Conservation (phyloP, 2,888 invertebrate species). For the Furcula furcula region DNA sequence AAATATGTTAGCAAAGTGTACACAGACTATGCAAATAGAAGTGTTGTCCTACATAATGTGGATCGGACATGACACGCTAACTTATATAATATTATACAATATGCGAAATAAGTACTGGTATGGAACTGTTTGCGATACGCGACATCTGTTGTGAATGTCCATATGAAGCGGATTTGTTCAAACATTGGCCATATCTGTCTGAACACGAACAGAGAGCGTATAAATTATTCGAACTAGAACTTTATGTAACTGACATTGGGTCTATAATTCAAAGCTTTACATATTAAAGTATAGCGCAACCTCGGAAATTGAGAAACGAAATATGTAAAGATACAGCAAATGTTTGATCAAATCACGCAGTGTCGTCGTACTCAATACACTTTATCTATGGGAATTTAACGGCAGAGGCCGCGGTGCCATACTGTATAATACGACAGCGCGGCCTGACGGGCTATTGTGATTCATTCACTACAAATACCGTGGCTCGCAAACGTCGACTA, state of each 20-base stretch:
- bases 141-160: constrained; percentile 15
- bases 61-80: constrained; percentile 60
- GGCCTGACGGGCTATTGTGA: too few relatives aligned
- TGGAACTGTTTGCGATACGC: constrained; percentile 30
- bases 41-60: constrained; percentile 37
- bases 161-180: not conserved
- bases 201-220: too few relatives aligned
- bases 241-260: too few relatives aligned
- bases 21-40: constrained; percentile 26
- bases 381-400: too few relatives aligned
- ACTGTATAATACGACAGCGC: too few relatives aligned
- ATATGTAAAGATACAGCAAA: not conserved
- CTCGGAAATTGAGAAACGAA: too few relatives aligned
- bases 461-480: constrained; percentile 15
- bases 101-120: constrained; percentile 49
- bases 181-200: not conserved
- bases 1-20: constrained; percentile 3
- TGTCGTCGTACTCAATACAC: too few relatives aligned
- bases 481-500: constrained; percentile 41
- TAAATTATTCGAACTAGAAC: too few relatives aligned
- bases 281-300: too few relatives aligned
- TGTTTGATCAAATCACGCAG: not conserved
- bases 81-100: constrained; percentile 48
- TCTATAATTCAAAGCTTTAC: too few relatives aligned
- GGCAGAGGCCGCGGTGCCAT: too few relatives aligned